Conservation (phyloP, 2,113 vertebrate genomes). For the Hippocampus mohnikei region DNA sequence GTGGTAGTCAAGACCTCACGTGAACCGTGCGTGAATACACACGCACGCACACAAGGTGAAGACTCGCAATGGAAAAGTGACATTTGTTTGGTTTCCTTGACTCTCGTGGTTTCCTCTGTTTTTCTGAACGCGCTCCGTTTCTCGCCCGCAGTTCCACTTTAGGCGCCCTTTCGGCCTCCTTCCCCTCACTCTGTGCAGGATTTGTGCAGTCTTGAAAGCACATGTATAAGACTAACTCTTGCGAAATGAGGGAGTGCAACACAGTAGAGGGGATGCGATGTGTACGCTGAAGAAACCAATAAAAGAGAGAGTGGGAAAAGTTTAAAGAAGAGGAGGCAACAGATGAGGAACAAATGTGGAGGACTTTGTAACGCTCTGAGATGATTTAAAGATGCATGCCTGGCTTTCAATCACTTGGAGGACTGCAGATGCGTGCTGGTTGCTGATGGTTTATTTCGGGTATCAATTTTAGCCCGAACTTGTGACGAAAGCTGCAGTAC, state of each 20-base stretch:
- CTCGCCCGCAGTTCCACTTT: conserved; percentile 25
- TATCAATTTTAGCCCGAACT: conserved; percentile 33
- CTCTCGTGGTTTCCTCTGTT: not conserved
- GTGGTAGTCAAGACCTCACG: not conserved
- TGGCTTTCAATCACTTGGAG: conserved; percentile 33
- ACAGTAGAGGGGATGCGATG: conserved; percentile 15
- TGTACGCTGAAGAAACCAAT: conserved; percentile 13
- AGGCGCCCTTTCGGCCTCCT: too few species aligned
- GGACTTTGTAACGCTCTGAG: conserved; percentile 35
- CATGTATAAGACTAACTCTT: conserved; percentile 13
- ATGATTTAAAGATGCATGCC: conserved; percentile 51
- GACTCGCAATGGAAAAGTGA: not conserved
- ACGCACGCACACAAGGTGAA: conserved; percentile 10
- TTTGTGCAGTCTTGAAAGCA: conserved; percentile 27
- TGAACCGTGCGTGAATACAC: not conserved
- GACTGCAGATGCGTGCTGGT: conserved; percentile 45
- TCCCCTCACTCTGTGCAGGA: too few species aligned
- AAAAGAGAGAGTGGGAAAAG: conserved; percentile 2
- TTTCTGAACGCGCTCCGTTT: conserved; percentile 21
- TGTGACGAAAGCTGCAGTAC: conserved; percentile 13
- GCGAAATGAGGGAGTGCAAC: conserved; percentile 12
- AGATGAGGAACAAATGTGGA: conserved; percentile 50
- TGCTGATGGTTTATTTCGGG: conserved; percentile 21
- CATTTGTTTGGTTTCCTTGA: conserved; percentile 7
- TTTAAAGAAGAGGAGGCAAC: conserved; percentile 6